phyloP scores from a whole-genome alignment of 2,888 invertebrate genomes.

The Patella depressa region DNA sequence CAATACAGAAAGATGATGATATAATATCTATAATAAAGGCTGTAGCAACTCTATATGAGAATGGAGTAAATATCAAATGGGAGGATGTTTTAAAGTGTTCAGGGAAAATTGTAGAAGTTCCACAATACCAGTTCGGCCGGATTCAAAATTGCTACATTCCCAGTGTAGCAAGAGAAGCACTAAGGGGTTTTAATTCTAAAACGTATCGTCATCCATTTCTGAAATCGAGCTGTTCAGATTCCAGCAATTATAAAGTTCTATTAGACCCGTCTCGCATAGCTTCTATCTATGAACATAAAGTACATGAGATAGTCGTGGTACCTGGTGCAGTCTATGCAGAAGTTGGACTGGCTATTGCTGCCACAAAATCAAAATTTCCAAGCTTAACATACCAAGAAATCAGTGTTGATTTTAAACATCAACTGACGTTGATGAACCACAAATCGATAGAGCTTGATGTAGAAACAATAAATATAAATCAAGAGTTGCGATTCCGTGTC shows the following conservation, averaged over 20 bases:
- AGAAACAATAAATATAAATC: background rate
- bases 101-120: conserved; percentile 18
- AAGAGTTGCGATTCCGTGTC: background rate
- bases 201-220: conserved; percentile 17
- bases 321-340: conserved; percentile 47
- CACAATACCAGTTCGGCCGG: conserved; percentile 41
- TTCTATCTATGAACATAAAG: conserved; percentile 43
- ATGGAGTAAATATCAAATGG: background rate
- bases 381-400: background rate
- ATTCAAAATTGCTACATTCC: conserved; percentile 32
- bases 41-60: background rate
- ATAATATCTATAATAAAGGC: background rate
- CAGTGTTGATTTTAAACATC: background rate
- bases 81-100: background rate
- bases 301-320: conserved; percentile 32
- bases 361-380: background rate
- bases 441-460: background rate
- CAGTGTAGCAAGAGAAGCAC: conserved; percentile 21
- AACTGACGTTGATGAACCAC: background rate
- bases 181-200: conserved; percentile 25
- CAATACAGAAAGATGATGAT: background rate
- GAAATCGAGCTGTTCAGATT: conserved; percentile 19
- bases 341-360: conserved; percentile 33
- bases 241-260: conserved; percentile 11
- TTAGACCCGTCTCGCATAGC: conserved; percentile 36